Conservation (phyloP, 1,140 invertebrate species). For the Plodia interpunctella region DNA sequence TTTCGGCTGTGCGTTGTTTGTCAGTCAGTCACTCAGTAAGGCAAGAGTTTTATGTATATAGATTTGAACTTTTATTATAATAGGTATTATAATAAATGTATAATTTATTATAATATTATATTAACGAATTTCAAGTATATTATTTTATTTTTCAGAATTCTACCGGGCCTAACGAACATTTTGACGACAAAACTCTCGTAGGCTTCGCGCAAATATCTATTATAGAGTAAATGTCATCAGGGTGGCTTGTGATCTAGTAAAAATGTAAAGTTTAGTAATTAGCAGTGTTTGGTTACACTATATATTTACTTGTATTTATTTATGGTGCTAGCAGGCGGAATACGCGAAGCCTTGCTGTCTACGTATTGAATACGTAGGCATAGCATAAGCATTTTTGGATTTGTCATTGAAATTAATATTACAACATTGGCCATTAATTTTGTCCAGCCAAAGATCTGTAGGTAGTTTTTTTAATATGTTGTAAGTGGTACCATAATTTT, state of each 20-base stretch:
- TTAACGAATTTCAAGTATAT: not conserved
- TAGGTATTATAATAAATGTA: too few species aligned
- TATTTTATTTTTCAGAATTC: conserved; percentile 81
- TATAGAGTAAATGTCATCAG: conserved; percentile 79
- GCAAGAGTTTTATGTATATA: too few species aligned
- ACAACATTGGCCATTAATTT: conserved; percentile 18
- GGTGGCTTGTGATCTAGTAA: conserved; percentile 6
- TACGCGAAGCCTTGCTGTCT: conserved; percentile 9
- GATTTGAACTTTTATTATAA: too few species aligned
- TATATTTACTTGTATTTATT: conserved; percentile 28
- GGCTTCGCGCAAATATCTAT: conserved; percentile 98
- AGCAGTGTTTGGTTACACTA: conserved; percentile 1
- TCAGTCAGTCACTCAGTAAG: too few species aligned
- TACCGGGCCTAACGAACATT: conserved; percentile 86
- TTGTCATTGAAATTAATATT: not conserved
- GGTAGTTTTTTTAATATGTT: conserved; percentile 9
- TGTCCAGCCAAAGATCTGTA: conserved; percentile 29
- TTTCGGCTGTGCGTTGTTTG: too few species aligned
- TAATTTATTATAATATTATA: too few species aligned
- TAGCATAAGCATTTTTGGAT: conserved; percentile 10
- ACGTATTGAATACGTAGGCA: conserved; percentile 9
- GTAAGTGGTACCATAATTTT: conserved; percentile 4
- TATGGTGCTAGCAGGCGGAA: conserved; percentile 30
- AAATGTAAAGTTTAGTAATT: not conserved
- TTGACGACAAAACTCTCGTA: conserved; percentile 95